Conservation (phyloP, 2,113 vertebrate species). For the Pseudonaja textilis region DNA sequence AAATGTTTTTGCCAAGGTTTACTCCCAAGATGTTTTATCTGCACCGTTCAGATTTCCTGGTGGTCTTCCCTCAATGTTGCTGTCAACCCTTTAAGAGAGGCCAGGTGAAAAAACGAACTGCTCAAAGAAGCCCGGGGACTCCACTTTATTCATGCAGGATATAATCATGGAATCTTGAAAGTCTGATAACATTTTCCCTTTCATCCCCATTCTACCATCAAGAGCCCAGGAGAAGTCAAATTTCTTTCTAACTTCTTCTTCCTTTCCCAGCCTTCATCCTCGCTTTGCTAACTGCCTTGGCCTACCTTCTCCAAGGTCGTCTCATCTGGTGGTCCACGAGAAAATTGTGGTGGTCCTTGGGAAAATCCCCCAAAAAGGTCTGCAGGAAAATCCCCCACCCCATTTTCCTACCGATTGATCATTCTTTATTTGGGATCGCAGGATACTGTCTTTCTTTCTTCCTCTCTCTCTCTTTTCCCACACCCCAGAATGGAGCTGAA, state of each 20-base stretch:
- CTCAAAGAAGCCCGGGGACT: not conserved
- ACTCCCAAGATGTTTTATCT: too few relatives aligned
- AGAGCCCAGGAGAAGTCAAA: not conserved
- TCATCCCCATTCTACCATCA: not conserved
- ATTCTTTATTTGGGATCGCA: too few relatives aligned
- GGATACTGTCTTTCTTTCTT: too few relatives aligned
- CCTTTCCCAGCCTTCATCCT: not conserved
- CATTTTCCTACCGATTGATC: too few relatives aligned
- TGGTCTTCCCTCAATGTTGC: not conserved
- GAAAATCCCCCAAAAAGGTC: too few relatives aligned
- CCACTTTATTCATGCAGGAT: not conserved
- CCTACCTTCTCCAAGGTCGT: not conserved
- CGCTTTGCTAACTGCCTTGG: not conserved
- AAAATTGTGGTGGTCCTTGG: too few relatives aligned
- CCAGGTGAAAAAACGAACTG: not conserved
- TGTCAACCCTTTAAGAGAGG: not conserved
- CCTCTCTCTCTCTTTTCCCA: too few relatives aligned
- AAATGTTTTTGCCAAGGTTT: not conserved
- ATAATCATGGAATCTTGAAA: not conserved
- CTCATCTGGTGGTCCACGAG: not conserved
- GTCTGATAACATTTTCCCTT: not conserved
- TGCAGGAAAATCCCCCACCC: too few relatives aligned
- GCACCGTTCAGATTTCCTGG: not conserved
- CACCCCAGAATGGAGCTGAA: too few relatives aligned
- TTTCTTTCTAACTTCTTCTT: not conserved